Conservation (phyloP, 2,797 vertebrate species). For the Phalloptychus januarius region DNA sequence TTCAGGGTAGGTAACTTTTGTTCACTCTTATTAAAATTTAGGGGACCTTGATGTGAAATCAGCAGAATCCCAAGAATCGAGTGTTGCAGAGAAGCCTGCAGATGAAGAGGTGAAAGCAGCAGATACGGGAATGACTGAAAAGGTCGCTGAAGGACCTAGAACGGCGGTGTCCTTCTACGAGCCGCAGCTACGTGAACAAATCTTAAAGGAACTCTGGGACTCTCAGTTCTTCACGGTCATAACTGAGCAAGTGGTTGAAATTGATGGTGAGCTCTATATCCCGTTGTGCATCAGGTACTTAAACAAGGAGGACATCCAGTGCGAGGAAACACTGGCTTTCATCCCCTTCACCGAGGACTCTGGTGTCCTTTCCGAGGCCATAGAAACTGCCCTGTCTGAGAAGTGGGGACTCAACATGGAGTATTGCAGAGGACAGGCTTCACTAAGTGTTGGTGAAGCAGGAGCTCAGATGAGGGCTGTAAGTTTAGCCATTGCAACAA, state of each 20-base stretch:
- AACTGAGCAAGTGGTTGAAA: conserved; percentile 74
- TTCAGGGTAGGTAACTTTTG: background rate
- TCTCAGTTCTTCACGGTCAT: conserved; percentile 83
- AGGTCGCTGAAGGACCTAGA: conserved; percentile 37
- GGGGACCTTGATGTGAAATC: conserved; percentile 43
- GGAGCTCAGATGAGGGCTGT: conserved; percentile 78
- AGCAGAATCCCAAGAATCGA: conserved; percentile 6
- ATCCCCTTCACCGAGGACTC: conserved; percentile 75
- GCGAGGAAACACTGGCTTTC: conserved; percentile 82
- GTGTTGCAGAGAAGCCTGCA: conserved; percentile 22
- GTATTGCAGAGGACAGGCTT: conserved; percentile 80
- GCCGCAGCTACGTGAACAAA: conserved; percentile 75
- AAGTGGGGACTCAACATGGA: conserved; percentile 86
- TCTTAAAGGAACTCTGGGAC: conserved; percentile 81
- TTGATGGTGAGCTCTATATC: conserved; percentile 74
- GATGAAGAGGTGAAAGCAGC: conserved; percentile 27
- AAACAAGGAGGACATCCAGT: conserved; percentile 78
- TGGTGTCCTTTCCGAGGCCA: conserved; percentile 62
- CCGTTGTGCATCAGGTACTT: conserved; percentile 82
- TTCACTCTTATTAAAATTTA: conserved; percentile 26
- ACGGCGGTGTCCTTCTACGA: conserved; percentile 76
- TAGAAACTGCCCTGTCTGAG: conserved; percentile 76
- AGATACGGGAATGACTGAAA: conserved; percentile 6
- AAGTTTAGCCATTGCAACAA: conserved; percentile 69
- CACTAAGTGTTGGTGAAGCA: conserved; percentile 72